Evolutionary conservation across 2,888 invertebrate genomes (phyloP).

Genomic region (Lobophora halterata): DNA sequence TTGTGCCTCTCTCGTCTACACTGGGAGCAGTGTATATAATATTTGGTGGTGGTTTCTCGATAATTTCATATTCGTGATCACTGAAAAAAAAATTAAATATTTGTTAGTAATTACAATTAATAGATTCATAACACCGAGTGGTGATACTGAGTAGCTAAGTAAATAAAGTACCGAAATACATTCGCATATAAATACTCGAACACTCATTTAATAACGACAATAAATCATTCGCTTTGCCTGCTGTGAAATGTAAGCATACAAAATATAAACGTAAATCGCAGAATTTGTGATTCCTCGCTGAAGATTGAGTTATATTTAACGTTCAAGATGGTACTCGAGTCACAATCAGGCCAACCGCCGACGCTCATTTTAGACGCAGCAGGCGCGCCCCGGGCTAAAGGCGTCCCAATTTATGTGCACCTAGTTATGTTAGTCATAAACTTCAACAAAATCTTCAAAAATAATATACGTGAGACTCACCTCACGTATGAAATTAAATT

Average conservation of each 20-base stretch:
- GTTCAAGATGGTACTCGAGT: constrained; percentile 61
- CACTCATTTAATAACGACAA: constrained; percentile 11
- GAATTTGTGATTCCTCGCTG: constrained; percentile 50
- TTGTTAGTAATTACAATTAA: too few species aligned
- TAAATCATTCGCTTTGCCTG: constrained; percentile 41
- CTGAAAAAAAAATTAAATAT: constrained; percentile 77
- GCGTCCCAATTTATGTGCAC: constrained; percentile 55
- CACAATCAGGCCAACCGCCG: constrained; percentile 76
- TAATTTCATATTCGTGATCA: constrained; percentile 96
- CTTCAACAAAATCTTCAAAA: constrained; percentile 48
- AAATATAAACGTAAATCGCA: constrained; percentile 49
- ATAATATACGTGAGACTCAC: constrained; percentile 57
- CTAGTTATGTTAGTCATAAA: constrained; percentile 58
- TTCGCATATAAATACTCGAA: constrained; percentile 38
- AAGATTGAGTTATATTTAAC: constrained; percentile 71
- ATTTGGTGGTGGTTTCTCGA: constrained; percentile 84
- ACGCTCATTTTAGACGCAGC: constrained; percentile 78
- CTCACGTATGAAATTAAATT: constrained; percentile 65
- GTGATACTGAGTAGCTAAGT: background rate
- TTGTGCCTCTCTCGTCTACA: constrained; percentile 57
- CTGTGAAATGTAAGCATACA: constrained; percentile 29
- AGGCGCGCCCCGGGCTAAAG: constrained; percentile 64
- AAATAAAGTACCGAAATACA: constrained; percentile 17
- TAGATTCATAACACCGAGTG: constrained; percentile 14
- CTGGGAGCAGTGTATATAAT: constrained; percentile 60